Base-by-base conservation (phyloP, 2,113 vertebrate genomes). In the Seriola aureovittata region DNA sequence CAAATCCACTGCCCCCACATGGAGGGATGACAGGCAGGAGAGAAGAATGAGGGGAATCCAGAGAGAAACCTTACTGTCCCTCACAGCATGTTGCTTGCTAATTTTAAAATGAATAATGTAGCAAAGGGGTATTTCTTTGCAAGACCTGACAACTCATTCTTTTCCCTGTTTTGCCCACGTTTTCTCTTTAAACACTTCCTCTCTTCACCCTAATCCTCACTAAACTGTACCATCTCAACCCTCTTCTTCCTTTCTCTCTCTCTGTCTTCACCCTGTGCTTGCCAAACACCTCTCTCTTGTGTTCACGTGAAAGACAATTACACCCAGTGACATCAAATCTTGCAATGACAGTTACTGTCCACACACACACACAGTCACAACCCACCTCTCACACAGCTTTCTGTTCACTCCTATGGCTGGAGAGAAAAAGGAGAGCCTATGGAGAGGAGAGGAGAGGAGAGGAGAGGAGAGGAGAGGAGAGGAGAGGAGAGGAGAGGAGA, bases 251-350 rank as follows among this genome's bases (percentile, higher is more conserved):
- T 60, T 83, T 91, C 94, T 91, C 44, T 73, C 94, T 91, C 95
- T 91, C 44, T 73, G 94, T 93, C 92, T 88, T 94, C 93, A 95
- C 95, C 81, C 23, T 52, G 38, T 67, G 58, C 57, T 82, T 82
- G 54, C 76, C 69, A 78, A 81, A 80, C 44, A 63, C 79, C 96
- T 96, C 95, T 95, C 95, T 92, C 40, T 75, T 75, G 96, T 97
- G 96, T 97, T 98, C 95, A 95, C 96, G 96, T 95, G 96, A 97
- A 97, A 97, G 96, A 97, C 96, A 97, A 97, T 97, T 97, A 97
- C 96, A 96, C 91, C 93, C 94, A 95, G 93, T 92, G 95, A 97
- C 95, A 96, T 97, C 96, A 97, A 97, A 96, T 96, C 95, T 91
- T 95, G 96, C 96, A 96, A 96, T 96, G 96, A 96, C 96, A 97